Evolutionary conservation across 2,888 invertebrate genomes (phyloP), one percentile per base, ranked within the genome.

Genomic region (Amblyjoppa fuscipennis): DNA sequence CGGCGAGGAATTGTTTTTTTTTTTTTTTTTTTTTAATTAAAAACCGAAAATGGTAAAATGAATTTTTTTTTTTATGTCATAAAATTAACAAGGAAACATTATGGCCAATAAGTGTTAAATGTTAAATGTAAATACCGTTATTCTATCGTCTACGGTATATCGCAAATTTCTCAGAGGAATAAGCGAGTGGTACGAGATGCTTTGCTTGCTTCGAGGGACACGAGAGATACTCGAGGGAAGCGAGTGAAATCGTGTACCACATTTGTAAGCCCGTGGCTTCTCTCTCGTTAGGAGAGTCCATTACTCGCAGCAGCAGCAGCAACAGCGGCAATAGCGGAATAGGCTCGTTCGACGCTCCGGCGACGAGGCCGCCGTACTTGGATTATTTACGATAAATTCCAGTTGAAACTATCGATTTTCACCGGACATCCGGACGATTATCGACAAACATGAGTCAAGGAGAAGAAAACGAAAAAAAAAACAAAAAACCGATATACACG

Each of bases 221-320:
- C 38, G 9, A n/a, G 9, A 38, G 9, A 38, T 20, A 20, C 64
- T 74, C 31, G 53, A 66, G 71, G 31, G 84, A 84, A 76, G 81
- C 76, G 84, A 84, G 80, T 71, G 80, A 84, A 84, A 84, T 84
- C 84, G 84, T 81, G 84, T 84, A 84, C 69, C 76, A 81, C 81
- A 84, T 84, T 81, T 80, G 76, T 81, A 83, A 81, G 68, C 73
- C 68, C 56, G 83, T 31, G 49, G 34, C 64, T 75, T 79, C 83
- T 85, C 71, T 73, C 71, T 73, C 61, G 73, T 82, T 78, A 73
- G 70, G 74, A 34, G 64, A 34, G 64, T 61, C 49, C 77, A 68
- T 81, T 70, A 78, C 49, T 59, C 61, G 66, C 64, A 31, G 81
- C 66, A 20, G 34, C 71, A 34, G 28, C 34, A 66, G n/a, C 38